Conservation (phyloP, 2,113 vertebrate species). For the Rhineura floridana region DNA sequence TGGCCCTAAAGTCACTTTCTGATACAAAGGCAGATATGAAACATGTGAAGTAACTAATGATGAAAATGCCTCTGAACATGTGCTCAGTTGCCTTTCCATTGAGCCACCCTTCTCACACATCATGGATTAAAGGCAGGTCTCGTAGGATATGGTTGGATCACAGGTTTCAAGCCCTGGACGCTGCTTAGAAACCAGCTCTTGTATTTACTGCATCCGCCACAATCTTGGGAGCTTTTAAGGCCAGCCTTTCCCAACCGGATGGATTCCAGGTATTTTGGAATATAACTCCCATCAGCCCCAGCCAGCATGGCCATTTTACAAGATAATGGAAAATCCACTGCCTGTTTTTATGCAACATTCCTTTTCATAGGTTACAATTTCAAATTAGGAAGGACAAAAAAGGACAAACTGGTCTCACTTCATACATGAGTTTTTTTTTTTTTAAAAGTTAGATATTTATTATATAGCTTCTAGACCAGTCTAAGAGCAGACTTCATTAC, state of each 20-base stretch:
- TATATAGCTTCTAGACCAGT: constrained; percentile 26
- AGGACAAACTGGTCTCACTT: not conserved
- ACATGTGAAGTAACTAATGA: not conserved
- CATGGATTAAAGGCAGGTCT: not conserved
- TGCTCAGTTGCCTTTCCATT: not conserved
- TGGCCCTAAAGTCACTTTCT: not conserved
- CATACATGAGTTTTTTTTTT: not conserved
- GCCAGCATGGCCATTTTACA: not conserved
- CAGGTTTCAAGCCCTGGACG: not conserved
- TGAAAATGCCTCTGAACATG: not conserved
- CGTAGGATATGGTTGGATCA: not conserved
- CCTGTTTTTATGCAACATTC: not conserved
- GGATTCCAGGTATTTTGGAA: too few species aligned
- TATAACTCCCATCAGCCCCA: not conserved
- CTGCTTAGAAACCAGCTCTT: not conserved
- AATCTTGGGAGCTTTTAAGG: not conserved
- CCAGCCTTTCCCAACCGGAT: too few species aligned
- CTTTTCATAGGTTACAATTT: not conserved
- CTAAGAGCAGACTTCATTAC: not conserved
- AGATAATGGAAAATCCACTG: not conserved
- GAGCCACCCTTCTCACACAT: not conserved
- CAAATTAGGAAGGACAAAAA: not conserved
- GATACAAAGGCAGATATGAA: not conserved
- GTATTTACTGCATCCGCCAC: not conserved
- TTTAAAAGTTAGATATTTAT: not conserved